Percentiles rank a stretch among this genome's conserved stretches.
These are phyloP conservation scores for Vesta saturnalis DNA, from an alignment of 2,888 invertebrate genomes.

Conservation along the genomic window DNA sequence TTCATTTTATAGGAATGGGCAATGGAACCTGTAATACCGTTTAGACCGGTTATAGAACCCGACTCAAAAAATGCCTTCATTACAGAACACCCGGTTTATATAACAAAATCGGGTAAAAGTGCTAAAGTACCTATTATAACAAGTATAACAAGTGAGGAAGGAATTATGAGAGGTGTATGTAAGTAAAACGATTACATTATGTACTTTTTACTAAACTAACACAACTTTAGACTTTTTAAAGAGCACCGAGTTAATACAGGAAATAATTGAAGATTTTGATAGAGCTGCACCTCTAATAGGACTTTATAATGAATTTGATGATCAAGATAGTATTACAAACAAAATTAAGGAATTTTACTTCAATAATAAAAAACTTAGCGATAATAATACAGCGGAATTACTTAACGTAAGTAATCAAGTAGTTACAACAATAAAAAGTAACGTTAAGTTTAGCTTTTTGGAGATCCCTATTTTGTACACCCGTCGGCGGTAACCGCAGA, in stretches of 20 bases:
- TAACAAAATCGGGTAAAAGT: conserved; percentile 63
- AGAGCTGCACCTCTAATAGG: background rate
- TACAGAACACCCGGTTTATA: conserved; percentile 68
- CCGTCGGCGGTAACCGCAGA: background rate
- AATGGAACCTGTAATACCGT: conserved; percentile 82
- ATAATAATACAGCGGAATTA: background rate
- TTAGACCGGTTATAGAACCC: conserved; percentile 80
- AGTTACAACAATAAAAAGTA: background rate
- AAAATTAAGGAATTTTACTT: background rate
- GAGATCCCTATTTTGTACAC: background rate
- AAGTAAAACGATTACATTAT: conserved; percentile 42
- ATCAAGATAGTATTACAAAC: background rate
- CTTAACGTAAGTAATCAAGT: background rate
- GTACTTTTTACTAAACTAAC: background rate
- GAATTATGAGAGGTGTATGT: conserved; percentile 72
- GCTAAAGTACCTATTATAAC: conserved; percentile 75
- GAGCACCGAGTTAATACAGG: background rate
- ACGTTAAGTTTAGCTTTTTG: background rate
- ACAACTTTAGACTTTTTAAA: background rate
- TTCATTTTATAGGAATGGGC: conserved; percentile 70
- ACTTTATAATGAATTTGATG: background rate
- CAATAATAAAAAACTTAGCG: background rate
- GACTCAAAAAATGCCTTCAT: conserved; percentile 75
- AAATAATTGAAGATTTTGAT: background rate
- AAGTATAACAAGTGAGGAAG: conserved; percentile 79